phyloP scores from a whole-genome alignment of 1,140 invertebrate species.

The Procambarus virginalis region DNA sequence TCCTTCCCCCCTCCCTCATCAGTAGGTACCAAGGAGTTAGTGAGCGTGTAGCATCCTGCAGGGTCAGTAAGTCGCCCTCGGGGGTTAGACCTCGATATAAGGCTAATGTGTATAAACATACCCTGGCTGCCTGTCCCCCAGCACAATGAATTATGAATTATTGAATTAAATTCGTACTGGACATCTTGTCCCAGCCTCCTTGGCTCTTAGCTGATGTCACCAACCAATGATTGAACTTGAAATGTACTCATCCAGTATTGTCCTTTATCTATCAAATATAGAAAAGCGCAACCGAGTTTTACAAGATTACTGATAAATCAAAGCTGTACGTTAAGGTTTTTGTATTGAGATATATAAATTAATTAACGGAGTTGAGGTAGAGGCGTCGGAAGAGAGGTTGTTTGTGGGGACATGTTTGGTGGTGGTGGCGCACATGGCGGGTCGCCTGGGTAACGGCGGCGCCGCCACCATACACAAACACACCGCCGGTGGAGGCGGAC shows the following conservation, averaged over 20 bases:
- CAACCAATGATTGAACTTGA: too few species aligned
- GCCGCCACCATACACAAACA: neutral
- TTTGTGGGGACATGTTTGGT: neutral
- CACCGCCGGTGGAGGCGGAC: neutral
- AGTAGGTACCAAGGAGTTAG: too few species aligned
- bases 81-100: too few species aligned
- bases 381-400: neutral
- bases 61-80: too few species aligned
- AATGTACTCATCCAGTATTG: neutral
- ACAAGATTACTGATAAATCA: too few species aligned
- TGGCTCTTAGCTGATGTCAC: neutral
- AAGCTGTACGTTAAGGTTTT: neutral
- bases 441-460: neutral
- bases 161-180: neutral
- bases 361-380: neutral
- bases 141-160: too few species aligned
- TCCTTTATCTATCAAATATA: too few species aligned
- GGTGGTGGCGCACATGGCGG: neutral
- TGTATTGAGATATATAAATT: neutral
- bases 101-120: too few species aligned
- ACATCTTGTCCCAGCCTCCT: neutral
- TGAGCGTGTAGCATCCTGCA: too few species aligned
- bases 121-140: too few species aligned
- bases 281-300: too few species aligned
- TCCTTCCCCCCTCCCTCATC: too few species aligned